Conservation (phyloP, 2,888 invertebrate species). For the Diploptera punctata region DNA sequence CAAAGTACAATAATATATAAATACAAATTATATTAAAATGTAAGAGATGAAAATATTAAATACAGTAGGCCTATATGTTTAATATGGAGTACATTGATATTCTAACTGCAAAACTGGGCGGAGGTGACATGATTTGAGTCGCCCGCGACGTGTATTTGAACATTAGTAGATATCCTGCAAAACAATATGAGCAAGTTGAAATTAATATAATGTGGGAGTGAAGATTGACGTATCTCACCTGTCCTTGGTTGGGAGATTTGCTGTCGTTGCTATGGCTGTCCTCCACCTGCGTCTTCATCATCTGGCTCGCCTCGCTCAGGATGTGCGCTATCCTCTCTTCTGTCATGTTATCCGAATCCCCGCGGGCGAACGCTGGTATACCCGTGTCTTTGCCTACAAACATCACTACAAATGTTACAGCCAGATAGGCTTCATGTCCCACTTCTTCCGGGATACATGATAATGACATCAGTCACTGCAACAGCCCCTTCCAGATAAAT, state of each 20-base stretch:
- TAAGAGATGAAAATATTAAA: too few species aligned
- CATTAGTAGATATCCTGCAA: too few species aligned
- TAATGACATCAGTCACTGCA: conserved; percentile 14
- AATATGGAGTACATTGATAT: too few species aligned
- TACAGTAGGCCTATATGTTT: too few species aligned
- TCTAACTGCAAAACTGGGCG: too few species aligned
- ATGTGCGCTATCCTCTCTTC: conserved; percentile 95
- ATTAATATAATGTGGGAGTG: too few species aligned
- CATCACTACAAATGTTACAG: conserved; percentile 47
- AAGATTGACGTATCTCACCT: conserved; percentile 44
- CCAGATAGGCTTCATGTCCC: conserved; percentile 18
- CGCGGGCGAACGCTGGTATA: conserved; percentile 77
- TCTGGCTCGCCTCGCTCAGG: conserved; percentile 88
- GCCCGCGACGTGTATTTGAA: too few species aligned
- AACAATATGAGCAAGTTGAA: too few species aligned
- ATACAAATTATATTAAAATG: too few species aligned
- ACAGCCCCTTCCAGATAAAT: neutral
- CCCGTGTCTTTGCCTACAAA: conserved; percentile 82
- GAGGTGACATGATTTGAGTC: too few species aligned
- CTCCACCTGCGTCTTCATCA: conserved; percentile 71
- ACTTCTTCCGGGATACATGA: conserved; percentile 13
- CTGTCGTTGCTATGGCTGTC: conserved; percentile 81
- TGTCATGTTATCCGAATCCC: conserved; percentile 77
- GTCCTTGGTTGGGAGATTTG: conserved; percentile 67
- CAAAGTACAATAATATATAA: too few species aligned